These are phyloP conservation scores for Tragelaphus imberbis DNA, from an alignment of 2,113 vertebrate species.

Conservation along the genomic window DNA sequence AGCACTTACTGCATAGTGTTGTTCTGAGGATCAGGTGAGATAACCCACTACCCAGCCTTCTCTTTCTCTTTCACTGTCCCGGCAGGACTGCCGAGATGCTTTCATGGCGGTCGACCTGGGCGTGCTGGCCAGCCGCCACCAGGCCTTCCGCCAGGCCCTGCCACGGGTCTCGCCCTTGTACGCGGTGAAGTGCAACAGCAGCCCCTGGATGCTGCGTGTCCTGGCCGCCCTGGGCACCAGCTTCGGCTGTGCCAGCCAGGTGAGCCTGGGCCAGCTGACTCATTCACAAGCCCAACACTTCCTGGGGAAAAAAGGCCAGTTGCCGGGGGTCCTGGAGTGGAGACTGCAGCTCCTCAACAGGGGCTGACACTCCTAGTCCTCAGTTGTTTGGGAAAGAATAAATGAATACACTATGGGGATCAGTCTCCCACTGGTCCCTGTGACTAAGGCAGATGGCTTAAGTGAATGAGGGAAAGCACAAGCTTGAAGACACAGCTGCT, in stretches of 20 bases:
- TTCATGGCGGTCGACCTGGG: slow-evolving; percentile 25
- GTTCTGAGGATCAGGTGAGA: neutral
- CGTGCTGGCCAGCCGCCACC: neutral
- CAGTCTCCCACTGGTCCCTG: neutral
- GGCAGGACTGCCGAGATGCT: slow-evolving; percentile 9
- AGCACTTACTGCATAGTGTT: neutral
- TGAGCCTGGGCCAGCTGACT: neutral
- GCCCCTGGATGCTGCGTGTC: neutral
- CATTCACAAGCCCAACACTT: neutral
- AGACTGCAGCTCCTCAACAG: neutral
- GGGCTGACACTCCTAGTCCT: fast-evolving
- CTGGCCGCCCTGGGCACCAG: slow-evolving; percentile 37
- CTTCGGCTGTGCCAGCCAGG: slow-evolving; percentile 64
- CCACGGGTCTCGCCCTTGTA: slow-evolving; percentile 36
- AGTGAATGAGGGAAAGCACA: neutral
- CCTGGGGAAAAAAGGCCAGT: neutral
- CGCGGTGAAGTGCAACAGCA: slow-evolving; percentile 17
- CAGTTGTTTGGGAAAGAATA: neutral
- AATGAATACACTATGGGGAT: neutral
- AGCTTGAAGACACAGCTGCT: neutral
- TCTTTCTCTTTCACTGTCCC: neutral
- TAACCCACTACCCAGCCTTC: neutral
- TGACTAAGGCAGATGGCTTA: neutral
- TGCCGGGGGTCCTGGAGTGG: neutral
- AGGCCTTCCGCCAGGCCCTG: neutral